These are phyloP conservation scores for Capricornis sumatraensis DNA, from an alignment of 2,113 vertebrate genomes.

Conservation along the genomic window DNA sequence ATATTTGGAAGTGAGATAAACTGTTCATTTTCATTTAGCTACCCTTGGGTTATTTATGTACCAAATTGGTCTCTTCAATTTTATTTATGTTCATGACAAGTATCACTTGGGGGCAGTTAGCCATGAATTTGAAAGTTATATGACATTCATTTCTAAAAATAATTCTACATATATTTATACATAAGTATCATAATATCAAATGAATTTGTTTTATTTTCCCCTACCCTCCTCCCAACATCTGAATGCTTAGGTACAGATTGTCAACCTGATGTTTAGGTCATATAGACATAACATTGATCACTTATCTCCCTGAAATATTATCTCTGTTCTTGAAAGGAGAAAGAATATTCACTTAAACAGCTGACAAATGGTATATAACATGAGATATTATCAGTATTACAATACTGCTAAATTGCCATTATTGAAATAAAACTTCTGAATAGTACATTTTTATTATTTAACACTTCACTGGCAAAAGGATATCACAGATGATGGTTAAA, in stretches of 20 bases:
- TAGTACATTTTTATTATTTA: not conserved
- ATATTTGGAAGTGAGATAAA: not conserved
- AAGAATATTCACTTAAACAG: not conserved
- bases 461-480: conserved; percentile 16
- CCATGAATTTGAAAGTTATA: conserved; percentile 14
- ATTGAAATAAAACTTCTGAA: not conserved
- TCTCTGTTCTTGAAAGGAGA: conserved; percentile 5
- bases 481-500: not conserved
- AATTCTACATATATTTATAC: not conserved
- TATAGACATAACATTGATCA: not conserved
- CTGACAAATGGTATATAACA: not conserved
- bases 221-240: not conserved
- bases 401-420: not conserved
- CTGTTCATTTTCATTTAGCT: not conserved
- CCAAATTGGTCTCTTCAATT: not conserved
- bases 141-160: not conserved
- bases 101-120: not conserved
- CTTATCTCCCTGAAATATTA: not conserved
- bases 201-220: not conserved
- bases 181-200: not conserved
- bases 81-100: conserved; percentile 44
- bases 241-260: not conserved
- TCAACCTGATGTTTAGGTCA: not conserved
- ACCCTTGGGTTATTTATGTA: not conserved
- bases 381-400: not conserved